These are phyloP conservation scores for Heliopora coerulea DNA, from an alignment of 92 coral and sea anemone genomes.

Conservation along the genomic window DNA sequence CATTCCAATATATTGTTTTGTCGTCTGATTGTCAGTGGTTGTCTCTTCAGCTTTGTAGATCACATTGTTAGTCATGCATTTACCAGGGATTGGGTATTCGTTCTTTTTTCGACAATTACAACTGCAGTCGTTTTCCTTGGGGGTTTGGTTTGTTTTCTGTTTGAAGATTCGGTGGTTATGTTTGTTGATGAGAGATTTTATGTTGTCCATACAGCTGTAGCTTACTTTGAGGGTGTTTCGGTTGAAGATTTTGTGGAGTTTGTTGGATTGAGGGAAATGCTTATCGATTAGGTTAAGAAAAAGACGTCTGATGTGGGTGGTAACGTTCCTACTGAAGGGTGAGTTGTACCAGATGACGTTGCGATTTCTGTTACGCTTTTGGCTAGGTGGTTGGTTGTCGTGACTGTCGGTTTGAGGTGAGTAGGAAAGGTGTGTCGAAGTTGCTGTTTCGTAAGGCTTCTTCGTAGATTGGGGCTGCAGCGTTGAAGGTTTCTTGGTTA, in stretches of 20 bases:
- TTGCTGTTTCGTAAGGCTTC: no score
- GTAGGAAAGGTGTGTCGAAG: no score
- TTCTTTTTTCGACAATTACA: background rate
- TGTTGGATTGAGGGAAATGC: slow-evolving; percentile 5
- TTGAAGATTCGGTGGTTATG: background rate
- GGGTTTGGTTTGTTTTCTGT: background rate
- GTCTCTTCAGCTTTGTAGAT: slow-evolving; percentile 6
- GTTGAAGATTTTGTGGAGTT: slow-evolving; percentile 1
- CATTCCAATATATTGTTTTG: background rate
- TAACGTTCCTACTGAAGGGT: no score
- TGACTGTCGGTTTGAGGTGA: no score
- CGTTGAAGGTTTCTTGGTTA: no score
- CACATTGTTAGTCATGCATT: background rate
- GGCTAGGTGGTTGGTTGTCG: no score
- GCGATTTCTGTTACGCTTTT: no score
- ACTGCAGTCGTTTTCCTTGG: background rate
- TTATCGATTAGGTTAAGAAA: background rate
- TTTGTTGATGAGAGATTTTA: background rate
- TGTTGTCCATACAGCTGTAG: slow-evolving; percentile 3
- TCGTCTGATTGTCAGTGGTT: background rate
- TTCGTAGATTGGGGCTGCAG: no score
- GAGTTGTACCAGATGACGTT: no score
- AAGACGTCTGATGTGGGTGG: no score
- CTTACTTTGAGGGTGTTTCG: slow-evolving; percentile 5
- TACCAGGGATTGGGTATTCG: background rate